Evolutionary conservation across 2,888 invertebrate species (phyloP).

Genomic region (Spialia ferax): DNA sequence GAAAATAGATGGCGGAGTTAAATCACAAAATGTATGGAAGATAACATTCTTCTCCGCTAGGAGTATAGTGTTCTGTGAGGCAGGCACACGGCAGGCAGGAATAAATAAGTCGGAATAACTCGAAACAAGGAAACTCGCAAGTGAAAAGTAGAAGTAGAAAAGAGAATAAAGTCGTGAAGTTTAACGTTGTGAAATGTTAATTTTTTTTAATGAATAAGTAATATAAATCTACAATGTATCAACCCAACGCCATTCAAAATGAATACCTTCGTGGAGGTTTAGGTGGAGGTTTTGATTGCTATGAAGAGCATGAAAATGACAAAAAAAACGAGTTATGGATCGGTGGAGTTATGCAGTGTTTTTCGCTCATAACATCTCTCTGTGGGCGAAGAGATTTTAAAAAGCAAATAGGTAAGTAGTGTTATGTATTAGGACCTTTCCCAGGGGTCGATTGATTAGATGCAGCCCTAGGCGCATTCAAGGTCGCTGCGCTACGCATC

Average conservation of each 20-base stretch:
- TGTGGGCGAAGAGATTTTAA: conserved; percentile 92
- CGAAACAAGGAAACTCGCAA: too few relatives aligned
- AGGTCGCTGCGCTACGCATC: conserved; percentile 58
- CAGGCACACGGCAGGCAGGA: too few relatives aligned
- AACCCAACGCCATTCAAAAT: conserved; percentile 40
- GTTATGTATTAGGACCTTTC: conserved; percentile 40
- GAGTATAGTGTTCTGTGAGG: too few relatives aligned
- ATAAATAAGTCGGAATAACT: too few relatives aligned
- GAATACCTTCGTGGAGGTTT: conserved; percentile 21
- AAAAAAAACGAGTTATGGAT: conserved; percentile 88
- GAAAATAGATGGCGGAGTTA: too few relatives aligned
- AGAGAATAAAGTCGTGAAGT: too few relatives aligned
- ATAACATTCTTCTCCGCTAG: too few relatives aligned
- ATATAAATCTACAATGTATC: conserved; percentile 40
- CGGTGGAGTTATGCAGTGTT: conserved; percentile 94
- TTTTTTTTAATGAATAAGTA: neutral
- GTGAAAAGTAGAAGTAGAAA: too few relatives aligned
- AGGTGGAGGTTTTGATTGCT: conserved; percentile 18
- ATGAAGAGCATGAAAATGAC: conserved; percentile 50
- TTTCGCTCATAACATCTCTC: conserved; percentile 95
- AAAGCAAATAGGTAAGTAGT: conserved; percentile 85
- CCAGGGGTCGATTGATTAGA: conserved; percentile 43
- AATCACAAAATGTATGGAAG: too few relatives aligned
- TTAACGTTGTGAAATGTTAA: neutral
- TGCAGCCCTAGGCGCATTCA: conserved; percentile 50